phyloP scores from a whole-genome alignment of 2,113 vertebrate species.

The Crotalus viridis region DNA sequence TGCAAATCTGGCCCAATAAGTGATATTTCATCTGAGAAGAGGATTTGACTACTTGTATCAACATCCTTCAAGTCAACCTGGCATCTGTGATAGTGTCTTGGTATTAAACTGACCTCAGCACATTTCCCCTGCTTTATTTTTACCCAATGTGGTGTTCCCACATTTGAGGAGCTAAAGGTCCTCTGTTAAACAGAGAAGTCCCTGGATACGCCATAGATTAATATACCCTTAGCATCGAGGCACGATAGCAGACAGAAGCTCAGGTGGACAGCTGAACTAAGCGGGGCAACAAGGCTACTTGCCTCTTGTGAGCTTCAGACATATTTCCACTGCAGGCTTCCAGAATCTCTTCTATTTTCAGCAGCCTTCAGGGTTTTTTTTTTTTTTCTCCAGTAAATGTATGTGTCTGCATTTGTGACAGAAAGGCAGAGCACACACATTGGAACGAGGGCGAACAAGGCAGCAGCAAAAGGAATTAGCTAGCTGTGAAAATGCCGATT shows the following conservation, averaged over 20 bases:
- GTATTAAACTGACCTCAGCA: not conserved
- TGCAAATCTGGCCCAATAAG: not conserved
- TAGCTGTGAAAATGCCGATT: conserved; percentile 25
- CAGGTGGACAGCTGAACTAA: not conserved
- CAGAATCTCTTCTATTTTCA: not conserved
- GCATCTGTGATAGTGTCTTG: not conserved
- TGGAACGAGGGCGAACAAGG: not conserved
- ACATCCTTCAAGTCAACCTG: not conserved
- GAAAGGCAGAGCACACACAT: not conserved
- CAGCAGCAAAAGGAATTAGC: conserved; percentile 18
- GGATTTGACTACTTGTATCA: not conserved
- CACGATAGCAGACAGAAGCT: not conserved
- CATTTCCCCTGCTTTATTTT: not conserved
- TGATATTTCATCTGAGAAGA: not conserved
- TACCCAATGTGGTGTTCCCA: not conserved
- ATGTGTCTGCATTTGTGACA: not conserved
- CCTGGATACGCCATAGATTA: not conserved
- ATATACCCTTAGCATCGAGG: not conserved
- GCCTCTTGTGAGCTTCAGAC: not conserved
- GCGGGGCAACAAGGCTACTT: not conserved
- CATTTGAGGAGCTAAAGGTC: not conserved
- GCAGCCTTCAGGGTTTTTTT: not conserved
- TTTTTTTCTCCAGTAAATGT: not conserved
- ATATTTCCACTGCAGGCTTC: not conserved
- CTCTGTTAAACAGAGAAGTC: not conserved